phyloP scores from a whole-genome alignment of 2,888 invertebrate species.

The Hoplodrina ambigua region DNA sequence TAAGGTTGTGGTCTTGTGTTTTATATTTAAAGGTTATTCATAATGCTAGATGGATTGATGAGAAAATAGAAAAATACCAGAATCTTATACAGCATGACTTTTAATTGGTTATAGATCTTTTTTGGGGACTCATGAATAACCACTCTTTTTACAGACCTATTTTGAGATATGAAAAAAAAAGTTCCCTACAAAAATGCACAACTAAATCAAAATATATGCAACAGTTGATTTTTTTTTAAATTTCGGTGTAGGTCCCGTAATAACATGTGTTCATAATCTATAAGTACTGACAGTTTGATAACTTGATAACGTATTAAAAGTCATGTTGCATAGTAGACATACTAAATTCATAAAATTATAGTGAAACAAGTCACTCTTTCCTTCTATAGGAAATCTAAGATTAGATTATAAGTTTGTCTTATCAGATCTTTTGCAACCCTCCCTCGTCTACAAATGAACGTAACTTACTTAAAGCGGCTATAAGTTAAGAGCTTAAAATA shows the following conservation, averaged over 20 bases:
- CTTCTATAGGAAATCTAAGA: not conserved
- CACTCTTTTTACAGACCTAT: not conserved
- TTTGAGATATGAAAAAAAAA: too few species aligned
- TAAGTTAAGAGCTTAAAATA: slow-evolving; percentile 9
- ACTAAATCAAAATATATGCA: too few species aligned
- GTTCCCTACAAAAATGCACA: too few species aligned
- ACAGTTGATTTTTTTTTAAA: too few species aligned
- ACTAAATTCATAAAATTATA: not conserved
- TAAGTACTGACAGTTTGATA: too few species aligned
- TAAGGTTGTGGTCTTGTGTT: not conserved
- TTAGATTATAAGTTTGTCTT: not conserved
- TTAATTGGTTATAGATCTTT: too few species aligned
- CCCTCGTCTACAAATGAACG: slow-evolving; percentile 4
- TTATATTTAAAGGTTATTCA: too few species aligned
- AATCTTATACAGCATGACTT: too few species aligned
- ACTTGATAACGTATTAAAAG: too few species aligned
- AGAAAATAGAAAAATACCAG: not conserved
- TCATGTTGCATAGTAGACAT: too few species aligned
- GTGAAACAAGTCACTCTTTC: not conserved
- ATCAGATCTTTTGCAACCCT: slow-evolving; percentile 1
- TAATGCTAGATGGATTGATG: not conserved
- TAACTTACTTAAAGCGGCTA: slow-evolving; percentile 4
- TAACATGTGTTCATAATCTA: too few species aligned
- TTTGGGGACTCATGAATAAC: not conserved
- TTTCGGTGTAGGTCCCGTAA: too few species aligned